Evolutionary conservation across 2,113 vertebrate species (phyloP).

Genomic region (Indicator indicator): DNA sequence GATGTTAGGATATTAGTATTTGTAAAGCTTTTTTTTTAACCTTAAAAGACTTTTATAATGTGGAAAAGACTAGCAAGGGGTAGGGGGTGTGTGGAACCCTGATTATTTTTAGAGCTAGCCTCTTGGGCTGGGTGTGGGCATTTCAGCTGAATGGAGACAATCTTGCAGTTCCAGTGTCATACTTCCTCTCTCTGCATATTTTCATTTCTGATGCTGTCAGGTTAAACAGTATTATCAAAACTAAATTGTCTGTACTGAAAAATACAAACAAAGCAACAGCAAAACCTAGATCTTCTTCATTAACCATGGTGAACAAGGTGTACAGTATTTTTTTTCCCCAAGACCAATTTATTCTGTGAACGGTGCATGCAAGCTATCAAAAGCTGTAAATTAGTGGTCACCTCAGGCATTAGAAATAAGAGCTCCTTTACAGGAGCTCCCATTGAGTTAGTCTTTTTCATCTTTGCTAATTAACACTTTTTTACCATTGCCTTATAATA

Average conservation of each 20-base stretch:
- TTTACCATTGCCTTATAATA: conserved; percentile 66
- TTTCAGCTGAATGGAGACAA: background rate
- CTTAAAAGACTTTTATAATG: background rate
- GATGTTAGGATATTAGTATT: background rate
- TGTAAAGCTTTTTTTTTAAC: background rate
- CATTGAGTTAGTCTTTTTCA: conserved; percentile 69
- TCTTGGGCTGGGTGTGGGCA: background rate
- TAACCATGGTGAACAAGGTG: conserved; percentile 19
- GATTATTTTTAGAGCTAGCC: background rate
- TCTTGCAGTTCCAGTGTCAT: background rate
- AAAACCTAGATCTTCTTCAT: conserved; percentile 5
- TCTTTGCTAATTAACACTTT: conserved; percentile 71
- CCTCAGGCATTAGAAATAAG: conserved; percentile 65
- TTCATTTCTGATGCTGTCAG: background rate
- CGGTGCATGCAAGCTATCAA: conserved; percentile 47
- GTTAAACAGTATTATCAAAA: background rate
- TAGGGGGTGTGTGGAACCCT: rapidly evolving
- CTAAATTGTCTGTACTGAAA: background rate
- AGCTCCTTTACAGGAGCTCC: conserved; percentile 58
- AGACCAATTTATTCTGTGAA: conserved; percentile 60
- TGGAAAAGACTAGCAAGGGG: background rate
- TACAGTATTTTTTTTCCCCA: conserved; percentile 3
- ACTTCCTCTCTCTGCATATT: background rate
- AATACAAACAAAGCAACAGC: background rate
- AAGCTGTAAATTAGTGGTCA: conserved; percentile 73